Evolutionary conservation across 2,113 vertebrate species (phyloP), one percentile per base, ranked within the genome.

Genomic region (Daboia siamensis): DNA sequence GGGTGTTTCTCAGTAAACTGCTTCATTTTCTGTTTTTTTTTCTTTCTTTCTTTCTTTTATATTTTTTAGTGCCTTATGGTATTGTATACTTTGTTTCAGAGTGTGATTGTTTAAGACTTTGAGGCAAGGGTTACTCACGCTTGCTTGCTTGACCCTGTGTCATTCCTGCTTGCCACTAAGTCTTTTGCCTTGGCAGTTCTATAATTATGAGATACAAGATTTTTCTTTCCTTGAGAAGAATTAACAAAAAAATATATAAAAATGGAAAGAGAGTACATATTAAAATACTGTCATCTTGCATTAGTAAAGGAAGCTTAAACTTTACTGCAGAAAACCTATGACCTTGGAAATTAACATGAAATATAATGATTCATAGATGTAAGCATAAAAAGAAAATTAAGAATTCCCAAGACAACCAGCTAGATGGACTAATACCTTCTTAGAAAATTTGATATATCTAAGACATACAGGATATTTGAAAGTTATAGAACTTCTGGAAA

Each of bases 271-370:
- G 88, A 86, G 80, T 86, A 90, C 92, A 93, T 90, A 93, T 64
- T 90, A 86, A 93, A 93, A 59, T 57, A 93, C 88, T 86, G 80
- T 86, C 92, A 86, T 90, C 88, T 93, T 93, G 88, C 92, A 93
- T 93, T 93, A 86, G 74, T 90, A 90, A 93, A 90, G 92, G 80
- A 86, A 90, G 92, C 92, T 93, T 90, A 93, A 90, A 90, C 52
- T 55, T 56, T 48, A 86, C 23, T 86, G 88, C 88, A 90, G 88
- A 90, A 93, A 86, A 89, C 74, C 86, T 93, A 90, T 93, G 88
- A 86, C 92, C 80, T 93, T 93, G 88, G 55, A 92, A 92, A 92
- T 92, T 89, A 86, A 92, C 88, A 90, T 92, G 92, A 90, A 92
- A 90, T 64, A 56, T 61, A 90, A 92, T 59, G 54, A 44, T 84